Conservation (phyloP, 2,888 invertebrate genomes). For the Agriopis aurantiaria region DNA sequence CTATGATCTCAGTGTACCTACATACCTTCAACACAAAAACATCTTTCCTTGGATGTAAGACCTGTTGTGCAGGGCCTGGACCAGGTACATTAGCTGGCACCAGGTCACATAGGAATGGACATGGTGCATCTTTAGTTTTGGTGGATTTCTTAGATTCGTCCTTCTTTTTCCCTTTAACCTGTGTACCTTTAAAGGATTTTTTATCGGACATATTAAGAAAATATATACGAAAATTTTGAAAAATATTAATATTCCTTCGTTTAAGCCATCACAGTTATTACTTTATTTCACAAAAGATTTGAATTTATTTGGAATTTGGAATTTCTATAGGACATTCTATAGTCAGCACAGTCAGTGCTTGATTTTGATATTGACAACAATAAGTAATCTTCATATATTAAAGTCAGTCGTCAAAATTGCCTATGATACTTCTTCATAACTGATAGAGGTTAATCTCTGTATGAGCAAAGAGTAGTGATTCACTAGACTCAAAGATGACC, state of each 20-base stretch:
- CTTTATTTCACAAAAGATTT: not conserved
- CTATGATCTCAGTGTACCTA: too few species aligned
- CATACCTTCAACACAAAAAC: conserved; percentile 87
- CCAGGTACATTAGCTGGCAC: conserved; percentile 70
- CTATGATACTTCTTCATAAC: too few species aligned
- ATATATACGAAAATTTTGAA: conserved; percentile 29
- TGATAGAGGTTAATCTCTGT: too few species aligned
- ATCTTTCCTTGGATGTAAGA: conserved; percentile 87
- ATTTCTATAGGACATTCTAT: too few species aligned
- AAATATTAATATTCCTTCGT: not conserved
- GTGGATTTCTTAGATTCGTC: not conserved
- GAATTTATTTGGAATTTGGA: not conserved
- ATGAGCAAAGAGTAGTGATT: too few species aligned
- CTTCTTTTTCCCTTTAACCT: conserved; percentile 50
- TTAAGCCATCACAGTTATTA: not conserved
- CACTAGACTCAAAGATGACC: too few species aligned
- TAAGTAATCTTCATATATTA: not conserved
- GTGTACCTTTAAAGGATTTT: conserved; percentile 52
- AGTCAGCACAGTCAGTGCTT: not conserved
- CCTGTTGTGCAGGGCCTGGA: conserved; percentile 67
- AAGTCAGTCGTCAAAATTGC: too few species aligned
- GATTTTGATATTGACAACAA: not conserved
- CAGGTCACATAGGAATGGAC: conserved; percentile 66
- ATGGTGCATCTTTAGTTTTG: conserved; percentile 44
- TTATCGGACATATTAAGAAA: conserved; percentile 39